These are phyloP conservation scores for Platycheirus rosarum DNA, from an alignment of 2,888 invertebrate species.

Conservation along the genomic window DNA sequence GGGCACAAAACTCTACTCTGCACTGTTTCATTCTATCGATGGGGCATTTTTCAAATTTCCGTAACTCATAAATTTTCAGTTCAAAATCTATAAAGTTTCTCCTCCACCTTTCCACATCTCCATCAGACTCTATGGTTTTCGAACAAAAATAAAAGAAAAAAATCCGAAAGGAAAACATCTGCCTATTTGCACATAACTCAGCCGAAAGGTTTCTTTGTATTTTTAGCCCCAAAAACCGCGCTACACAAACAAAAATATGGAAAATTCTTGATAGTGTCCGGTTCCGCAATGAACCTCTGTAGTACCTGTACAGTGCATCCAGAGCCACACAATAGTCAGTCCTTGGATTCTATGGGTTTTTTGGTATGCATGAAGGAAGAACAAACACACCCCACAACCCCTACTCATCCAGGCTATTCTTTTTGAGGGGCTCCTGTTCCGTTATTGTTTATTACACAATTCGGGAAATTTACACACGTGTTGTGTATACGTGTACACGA, in stretches of 20 bases:
- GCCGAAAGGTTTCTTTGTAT: constrained; percentile 59
- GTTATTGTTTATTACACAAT: constrained; percentile 68
- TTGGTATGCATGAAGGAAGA: constrained; percentile 54
- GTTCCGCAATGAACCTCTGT: constrained; percentile 27
- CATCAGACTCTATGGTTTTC: neutral
- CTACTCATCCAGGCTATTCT: neutral
- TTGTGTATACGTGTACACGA: constrained; percentile 14
- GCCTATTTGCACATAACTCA: constrained; percentile 72
- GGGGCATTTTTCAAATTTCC: constrained; percentile 70
- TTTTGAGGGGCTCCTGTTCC: constrained; percentile 16
- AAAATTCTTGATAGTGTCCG: constrained; percentile 55
- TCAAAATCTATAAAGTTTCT: constrained; percentile 65
- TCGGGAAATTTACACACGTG: constrained; percentile 62
- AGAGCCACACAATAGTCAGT: neutral
- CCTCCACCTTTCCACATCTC: constrained; percentile 29
- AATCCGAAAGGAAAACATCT: constrained; percentile 56
- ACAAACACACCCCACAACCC: too few species aligned
- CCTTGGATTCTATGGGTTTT: constrained; percentile 26
- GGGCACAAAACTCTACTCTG: constrained; percentile 2
- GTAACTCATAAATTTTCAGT: constrained; percentile 54
- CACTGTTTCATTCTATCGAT: constrained; percentile 15
- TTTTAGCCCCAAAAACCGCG: constrained; percentile 25
- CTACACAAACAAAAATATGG: constrained; percentile 33
- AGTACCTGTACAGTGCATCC: neutral
- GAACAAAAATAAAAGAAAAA: constrained; percentile 6